Conservation (phyloP, 2,113 vertebrate species). For the Spermophilus dauricus region DNA sequence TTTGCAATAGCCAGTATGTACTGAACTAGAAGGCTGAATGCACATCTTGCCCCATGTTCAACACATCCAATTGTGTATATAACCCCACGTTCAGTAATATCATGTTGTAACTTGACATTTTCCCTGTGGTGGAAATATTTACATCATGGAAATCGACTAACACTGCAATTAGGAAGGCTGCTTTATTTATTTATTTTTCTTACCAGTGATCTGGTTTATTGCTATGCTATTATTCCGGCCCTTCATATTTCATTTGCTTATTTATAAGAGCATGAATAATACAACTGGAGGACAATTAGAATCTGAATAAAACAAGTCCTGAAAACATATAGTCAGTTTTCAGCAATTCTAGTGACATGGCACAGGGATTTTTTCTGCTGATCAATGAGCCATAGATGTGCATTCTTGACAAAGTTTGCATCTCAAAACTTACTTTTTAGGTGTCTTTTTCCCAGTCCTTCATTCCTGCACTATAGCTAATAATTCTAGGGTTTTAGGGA, state of each 20-base stretch:
- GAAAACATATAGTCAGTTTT: background rate
- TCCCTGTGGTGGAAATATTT: background rate
- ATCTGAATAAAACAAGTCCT: background rate
- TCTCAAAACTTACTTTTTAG: background rate
- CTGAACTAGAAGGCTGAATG: background rate
- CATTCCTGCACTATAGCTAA: background rate
- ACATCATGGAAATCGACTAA: background rate
- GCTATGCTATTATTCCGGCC: background rate
- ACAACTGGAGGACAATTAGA: background rate
- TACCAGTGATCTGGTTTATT: background rate
- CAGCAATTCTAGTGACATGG: background rate
- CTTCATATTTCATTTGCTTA: background rate
- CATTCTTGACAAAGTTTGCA: background rate
- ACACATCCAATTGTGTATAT: background rate
- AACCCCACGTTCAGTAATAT: background rate
- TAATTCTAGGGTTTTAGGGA: background rate
- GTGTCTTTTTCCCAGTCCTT: background rate
- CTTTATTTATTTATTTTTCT: background rate
- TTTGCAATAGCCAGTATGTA: no score
- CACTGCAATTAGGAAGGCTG: background rate
- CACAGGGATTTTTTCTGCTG: background rate
- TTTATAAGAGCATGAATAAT: background rate
- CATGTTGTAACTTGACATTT: background rate
- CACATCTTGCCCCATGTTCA: background rate
- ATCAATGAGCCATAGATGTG: background rate